Evolutionary conservation across 2,888 invertebrate species (phyloP).

Genomic region (Digitonthophagus gazella): DNA sequence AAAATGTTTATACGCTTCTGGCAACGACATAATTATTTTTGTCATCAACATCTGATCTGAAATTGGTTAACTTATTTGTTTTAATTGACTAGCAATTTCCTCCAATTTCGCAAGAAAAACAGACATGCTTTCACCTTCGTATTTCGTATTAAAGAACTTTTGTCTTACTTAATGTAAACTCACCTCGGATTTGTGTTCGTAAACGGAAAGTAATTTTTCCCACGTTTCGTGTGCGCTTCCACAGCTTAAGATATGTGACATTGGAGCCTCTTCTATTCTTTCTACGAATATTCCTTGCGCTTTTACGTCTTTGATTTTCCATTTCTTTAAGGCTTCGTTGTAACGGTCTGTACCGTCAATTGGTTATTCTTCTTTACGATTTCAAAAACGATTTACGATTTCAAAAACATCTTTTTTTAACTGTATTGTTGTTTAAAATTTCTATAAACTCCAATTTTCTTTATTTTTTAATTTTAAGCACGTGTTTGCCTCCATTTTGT

Average conservation of each 20-base stretch:
- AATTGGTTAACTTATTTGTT: slow-evolving; percentile 3
- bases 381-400: not conserved
- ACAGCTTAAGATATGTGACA: not conserved
- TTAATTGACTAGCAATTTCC: not conserved
- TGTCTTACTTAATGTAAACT: no score
- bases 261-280: no score
- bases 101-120: not conserved
- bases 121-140: not conserved
- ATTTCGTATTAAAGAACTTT: not conserved
- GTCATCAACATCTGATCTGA: slow-evolving; percentile 28
- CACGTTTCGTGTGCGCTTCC: not conserved
- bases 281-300: not conserved
- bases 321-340: no score
- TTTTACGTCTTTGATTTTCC: not conserved
- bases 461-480: not conserved
- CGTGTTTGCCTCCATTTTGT: no score
- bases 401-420: not conserved
- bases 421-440: not conserved
- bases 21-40: slow-evolving; percentile 40
- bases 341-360: not conserved
- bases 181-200: no score
- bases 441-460: not conserved
- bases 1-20: slow-evolving; percentile 41
- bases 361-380: not conserved
- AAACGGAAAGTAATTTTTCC: not conserved